phyloP scores from a whole-genome alignment of 2,888 invertebrate genomes.

The Axea sp. region DNA sequence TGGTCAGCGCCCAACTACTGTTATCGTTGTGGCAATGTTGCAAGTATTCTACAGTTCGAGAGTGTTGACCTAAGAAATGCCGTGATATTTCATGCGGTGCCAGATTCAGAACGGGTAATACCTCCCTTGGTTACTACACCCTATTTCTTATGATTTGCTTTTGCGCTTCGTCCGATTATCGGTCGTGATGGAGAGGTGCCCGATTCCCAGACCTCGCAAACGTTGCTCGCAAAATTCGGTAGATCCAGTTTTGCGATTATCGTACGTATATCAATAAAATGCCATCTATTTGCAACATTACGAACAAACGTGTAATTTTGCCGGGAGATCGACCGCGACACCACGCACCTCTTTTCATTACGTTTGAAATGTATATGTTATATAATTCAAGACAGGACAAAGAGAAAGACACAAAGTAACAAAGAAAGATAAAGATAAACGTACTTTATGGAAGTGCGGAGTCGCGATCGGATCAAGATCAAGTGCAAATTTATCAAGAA shows the following conservation, averaged over 20 bases:
- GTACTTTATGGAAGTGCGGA: slow-evolving; percentile 19
- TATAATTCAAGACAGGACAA: not conserved
- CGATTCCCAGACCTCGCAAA: slow-evolving; percentile 22
- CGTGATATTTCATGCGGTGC: slow-evolving; percentile 97
- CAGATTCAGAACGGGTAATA: slow-evolving; percentile 95
- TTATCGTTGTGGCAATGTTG: slow-evolving; percentile 99
- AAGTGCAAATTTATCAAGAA: slow-evolving; percentile 64
- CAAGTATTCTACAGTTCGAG: slow-evolving; percentile 95
- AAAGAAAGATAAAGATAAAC: not conserved
- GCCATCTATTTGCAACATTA: slow-evolving; percentile 25
- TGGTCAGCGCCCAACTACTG: slow-evolving; percentile 99
- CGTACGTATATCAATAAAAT: slow-evolving; percentile 31
- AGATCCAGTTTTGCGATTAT: slow-evolving; percentile 16
- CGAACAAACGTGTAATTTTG: slow-evolving; percentile 35
- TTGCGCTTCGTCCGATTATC: slow-evolving; percentile 68
- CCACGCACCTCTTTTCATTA: slow-evolving; percentile 14
- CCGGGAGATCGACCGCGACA: slow-evolving; percentile 17
- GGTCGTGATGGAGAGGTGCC: slow-evolving; percentile 68
- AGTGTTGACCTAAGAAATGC: slow-evolving; percentile 88
- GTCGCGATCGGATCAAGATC: slow-evolving; percentile 45
- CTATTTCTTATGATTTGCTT: slow-evolving; percentile 91
- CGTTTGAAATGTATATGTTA: slow-evolving; percentile 7
- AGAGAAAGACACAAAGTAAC: too few species aligned
- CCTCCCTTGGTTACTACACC: slow-evolving; percentile 96
- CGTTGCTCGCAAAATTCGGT: slow-evolving; percentile 9